phyloP scores from a whole-genome alignment of 1,140 invertebrate genomes.

The Magallana ariakensis region DNA sequence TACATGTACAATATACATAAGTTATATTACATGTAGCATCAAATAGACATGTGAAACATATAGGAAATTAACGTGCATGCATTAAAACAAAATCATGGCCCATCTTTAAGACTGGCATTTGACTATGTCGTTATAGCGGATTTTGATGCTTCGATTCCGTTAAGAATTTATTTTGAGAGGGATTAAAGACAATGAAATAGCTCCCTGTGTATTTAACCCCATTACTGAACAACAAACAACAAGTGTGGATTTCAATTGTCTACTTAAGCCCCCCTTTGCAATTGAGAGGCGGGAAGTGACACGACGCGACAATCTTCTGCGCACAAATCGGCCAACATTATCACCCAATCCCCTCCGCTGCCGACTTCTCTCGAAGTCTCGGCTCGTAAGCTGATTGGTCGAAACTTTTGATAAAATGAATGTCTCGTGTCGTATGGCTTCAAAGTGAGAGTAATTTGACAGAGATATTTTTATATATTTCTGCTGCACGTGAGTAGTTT shows the following conservation, averaged over 20 bases:
- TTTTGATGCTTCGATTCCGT: no score
- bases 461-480: constrained; percentile 8
- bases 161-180: no score
- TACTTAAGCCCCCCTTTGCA: neutral
- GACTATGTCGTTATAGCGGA: no score
- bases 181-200: no score
- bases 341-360: neutral
- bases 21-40: no score
- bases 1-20: no score
- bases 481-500: constrained; percentile 5
- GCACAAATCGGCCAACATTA: neutral
- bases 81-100: no score
- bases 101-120: no score
- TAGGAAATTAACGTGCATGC: no score
- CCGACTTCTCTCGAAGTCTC: neutral
- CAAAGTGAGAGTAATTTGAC: neutral
- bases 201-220: no score
- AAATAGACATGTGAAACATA: no score
- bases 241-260: neutral
- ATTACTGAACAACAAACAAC: neutral
- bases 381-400: neutral
- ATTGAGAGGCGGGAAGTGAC: neutral
- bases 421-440: neutral
- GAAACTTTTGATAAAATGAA: neutral
- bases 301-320: neutral